Evolutionary conservation across 2,888 invertebrate species (phyloP), one percentile per base, ranked within the genome.

Genomic region (Salticus scenicus): DNA sequence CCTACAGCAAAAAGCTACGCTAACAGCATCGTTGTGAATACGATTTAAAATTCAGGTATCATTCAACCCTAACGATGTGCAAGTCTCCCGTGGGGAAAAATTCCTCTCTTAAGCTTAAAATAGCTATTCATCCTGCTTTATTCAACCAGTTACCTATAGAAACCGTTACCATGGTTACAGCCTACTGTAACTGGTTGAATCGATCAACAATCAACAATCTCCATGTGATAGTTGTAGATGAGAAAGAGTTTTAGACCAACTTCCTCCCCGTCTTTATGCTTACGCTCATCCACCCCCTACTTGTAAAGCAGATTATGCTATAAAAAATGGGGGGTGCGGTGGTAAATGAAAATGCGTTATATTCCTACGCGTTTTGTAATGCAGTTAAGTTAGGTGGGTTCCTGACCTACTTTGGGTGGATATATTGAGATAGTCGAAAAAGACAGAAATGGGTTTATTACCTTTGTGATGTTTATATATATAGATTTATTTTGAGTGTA

Each of bases 111-210:
- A 1, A 24, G 57, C 57, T 24, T 12, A 57, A 57, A 57, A 57
- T 57, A 57, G 57, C 57, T 24, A 57, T 57, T 24, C 20, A 57
- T 57, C 57, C 57, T 24, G 14, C 17, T 47, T 24, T 57, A 24
- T 57, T 57, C 57, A 57, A 57, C 57, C 57, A 17, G 57, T 57
- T 57, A 24, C 57, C 57, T 57, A 57, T 57, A 57, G 57, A 57
- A 57, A 57, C 57, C 20, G 57, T 57, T 12, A 1, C 57, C 24
- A 57, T 57, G 24, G 57, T 2, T 24, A 57, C 57, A 1, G 57
- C 12, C 57, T 24, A 24, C 57, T 24, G 24, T 57, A 57, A 24
- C 57, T 12, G 24, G 57, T 57, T 24, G 57, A 57, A 57, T 57
- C 57, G 57, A 57, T 57, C 57, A 57, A 57, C 57, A 57, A 24